These are phyloP conservation scores for Gandaritis pyraliata DNA, from an alignment of 2,888 invertebrate genomes.

Conservation along the genomic window DNA sequence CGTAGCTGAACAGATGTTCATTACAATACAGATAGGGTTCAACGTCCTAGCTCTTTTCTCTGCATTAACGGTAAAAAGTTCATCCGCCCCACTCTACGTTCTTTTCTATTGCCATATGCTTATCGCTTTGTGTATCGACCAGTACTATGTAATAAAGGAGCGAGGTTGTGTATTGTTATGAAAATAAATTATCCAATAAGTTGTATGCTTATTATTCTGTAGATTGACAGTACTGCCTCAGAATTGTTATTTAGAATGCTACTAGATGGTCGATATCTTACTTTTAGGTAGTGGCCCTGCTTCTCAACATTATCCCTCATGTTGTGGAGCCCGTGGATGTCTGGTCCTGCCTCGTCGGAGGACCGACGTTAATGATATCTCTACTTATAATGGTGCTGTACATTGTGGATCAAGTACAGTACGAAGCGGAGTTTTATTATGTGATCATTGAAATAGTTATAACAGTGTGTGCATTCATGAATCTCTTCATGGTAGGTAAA, in stretches of 20 bases:
- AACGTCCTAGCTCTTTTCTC: conserved; percentile 53
- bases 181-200: conserved; percentile 53
- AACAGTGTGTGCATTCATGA: conserved; percentile 54
- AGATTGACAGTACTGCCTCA: conserved; percentile 24
- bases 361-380: conserved; percentile 74
- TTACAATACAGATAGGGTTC: conserved; percentile 58
- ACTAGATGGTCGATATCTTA: conserved; percentile 59
- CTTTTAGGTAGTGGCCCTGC: conserved; percentile 79
- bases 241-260: conserved; percentile 23
- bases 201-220: conserved; percentile 60
- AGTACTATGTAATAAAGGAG: conserved; percentile 66
- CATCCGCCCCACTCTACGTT: conserved; percentile 59
- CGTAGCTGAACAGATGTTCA: conserved; percentile 72
- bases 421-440: conserved; percentile 72
- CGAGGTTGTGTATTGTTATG: conserved; percentile 56
- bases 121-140: conserved; percentile 65
- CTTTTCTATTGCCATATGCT: conserved; percentile 69
- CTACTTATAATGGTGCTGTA: conserved; percentile 70
- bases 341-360: conserved; percentile 68
- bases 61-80: conserved; percentile 43
- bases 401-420: conserved; percentile 73
- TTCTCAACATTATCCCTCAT: conserved; percentile 74
- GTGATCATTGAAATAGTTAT: conserved; percentile 57
- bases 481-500: conserved; percentile 56
- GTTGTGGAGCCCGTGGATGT: conserved; percentile 69